These are phyloP conservation scores for Aselliscus stoliczkanus DNA, from an alignment of 2,797 vertebrate species.

Conservation along the genomic window DNA sequence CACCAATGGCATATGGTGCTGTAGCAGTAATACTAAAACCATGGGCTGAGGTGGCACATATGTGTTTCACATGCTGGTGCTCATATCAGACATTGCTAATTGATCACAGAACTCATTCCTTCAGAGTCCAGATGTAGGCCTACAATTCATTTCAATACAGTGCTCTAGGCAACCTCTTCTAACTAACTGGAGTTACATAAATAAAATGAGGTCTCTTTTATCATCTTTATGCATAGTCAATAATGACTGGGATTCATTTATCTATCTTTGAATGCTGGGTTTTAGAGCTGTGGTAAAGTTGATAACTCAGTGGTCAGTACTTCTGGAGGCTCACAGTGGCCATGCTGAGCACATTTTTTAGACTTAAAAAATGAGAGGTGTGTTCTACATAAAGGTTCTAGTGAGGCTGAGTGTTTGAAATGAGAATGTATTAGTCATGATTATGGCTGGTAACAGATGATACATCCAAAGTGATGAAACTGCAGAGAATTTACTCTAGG, in stretches of 20 bases:
- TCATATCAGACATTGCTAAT: background rate
- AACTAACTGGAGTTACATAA: background rate
- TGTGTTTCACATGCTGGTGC: background rate
- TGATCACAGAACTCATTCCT: conserved; percentile 13
- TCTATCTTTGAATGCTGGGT: background rate
- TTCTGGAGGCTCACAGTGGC: background rate
- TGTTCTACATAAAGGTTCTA: background rate
- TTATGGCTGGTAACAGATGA: background rate
- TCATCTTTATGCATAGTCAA: background rate
- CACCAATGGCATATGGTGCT: background rate
- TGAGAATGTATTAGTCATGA: background rate
- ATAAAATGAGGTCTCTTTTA: background rate
- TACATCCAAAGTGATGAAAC: background rate
- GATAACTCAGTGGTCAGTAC: background rate
- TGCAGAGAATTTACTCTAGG: background rate
- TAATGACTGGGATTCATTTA: background rate
- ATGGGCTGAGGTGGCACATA: background rate
- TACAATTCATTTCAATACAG: background rate
- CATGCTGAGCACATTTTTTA: background rate
- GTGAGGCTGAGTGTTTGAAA: background rate
- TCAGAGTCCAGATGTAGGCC: background rate
- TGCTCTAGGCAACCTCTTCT: background rate
- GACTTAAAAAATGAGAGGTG: background rate
- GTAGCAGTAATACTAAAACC: background rate
- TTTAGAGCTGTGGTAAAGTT: background rate